These are phyloP conservation scores for Dolichomitus sp. DNA, from an alignment of 2,888 invertebrate genomes.

Conservation along the genomic window DNA sequence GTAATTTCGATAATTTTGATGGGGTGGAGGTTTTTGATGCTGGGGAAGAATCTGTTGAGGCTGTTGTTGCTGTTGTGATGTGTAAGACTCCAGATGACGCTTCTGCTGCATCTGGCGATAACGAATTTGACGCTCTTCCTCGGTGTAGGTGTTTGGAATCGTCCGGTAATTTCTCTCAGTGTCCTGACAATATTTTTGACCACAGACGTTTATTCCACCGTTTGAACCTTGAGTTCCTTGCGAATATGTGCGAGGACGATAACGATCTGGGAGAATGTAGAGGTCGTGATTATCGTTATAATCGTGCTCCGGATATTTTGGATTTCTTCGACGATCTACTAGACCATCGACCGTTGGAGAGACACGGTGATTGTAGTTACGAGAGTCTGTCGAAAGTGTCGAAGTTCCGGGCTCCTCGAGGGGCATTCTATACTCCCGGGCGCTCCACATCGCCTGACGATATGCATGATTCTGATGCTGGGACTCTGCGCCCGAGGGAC, in stretches of 20 bases:
- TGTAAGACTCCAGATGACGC: slow-evolving; percentile 53
- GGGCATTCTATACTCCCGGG: slow-evolving; percentile 52
- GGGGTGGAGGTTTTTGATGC: slow-evolving; percentile 25
- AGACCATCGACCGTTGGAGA: slow-evolving; percentile 72
- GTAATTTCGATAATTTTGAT: slow-evolving; percentile 53
- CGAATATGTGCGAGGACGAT: slow-evolving; percentile 82
- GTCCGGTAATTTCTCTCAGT: slow-evolving; percentile 78
- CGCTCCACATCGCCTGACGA: slow-evolving; percentile 56
- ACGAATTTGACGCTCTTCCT: slow-evolving; percentile 80
- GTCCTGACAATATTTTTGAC: slow-evolving; percentile 59
- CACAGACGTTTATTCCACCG: slow-evolving; percentile 63
- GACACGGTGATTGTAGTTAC: slow-evolving; percentile 74
- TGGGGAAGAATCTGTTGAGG: slow-evolving; percentile 68
- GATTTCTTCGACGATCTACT: slow-evolving; percentile 72
- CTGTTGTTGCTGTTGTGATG: slow-evolving; percentile 73
- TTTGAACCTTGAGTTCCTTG: slow-evolving; percentile 83
- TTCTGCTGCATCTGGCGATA: slow-evolving; percentile 77
- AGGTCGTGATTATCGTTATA: slow-evolving; percentile 83
- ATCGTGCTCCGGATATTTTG: slow-evolving; percentile 80
- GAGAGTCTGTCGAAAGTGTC: slow-evolving; percentile 39
- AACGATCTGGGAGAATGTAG: slow-evolving; percentile 82
- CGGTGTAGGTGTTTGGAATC: slow-evolving; percentile 80
- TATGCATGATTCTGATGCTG: slow-evolving; percentile 49
- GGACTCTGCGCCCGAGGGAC: slow-evolving; percentile 77
- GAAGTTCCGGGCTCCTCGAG: slow-evolving; percentile 46